A percentile compares a stretch with the other conserved stretches of the same genome.
These are phyloP conservation scores for Listrodromus nycthemerus DNA, from an alignment of 2,888 invertebrate genomes.

Conservation along the genomic window DNA sequence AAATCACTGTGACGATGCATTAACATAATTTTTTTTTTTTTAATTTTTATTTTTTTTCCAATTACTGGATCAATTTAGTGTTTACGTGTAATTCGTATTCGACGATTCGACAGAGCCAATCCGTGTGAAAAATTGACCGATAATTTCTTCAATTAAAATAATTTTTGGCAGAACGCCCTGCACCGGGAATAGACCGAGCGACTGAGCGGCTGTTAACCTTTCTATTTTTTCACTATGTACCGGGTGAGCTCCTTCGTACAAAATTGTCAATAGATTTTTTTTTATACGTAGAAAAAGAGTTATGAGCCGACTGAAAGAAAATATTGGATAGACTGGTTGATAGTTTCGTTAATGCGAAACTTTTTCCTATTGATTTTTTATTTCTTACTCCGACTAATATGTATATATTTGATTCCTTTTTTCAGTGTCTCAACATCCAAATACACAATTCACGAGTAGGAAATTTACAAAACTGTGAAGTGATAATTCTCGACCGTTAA, in stretches of 20 bases:
- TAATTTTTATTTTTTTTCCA: neutral
- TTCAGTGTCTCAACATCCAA: too few species aligned
- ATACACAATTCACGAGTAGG: too few species aligned
- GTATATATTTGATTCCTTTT: too few species aligned
- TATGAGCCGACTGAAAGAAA: too few species aligned
- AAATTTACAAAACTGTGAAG: too few species aligned
- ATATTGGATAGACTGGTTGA: too few species aligned
- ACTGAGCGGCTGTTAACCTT: slow-evolving; percentile 82
- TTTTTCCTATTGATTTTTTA: too few species aligned
- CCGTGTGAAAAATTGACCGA: slow-evolving; percentile 71
- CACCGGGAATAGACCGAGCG: slow-evolving; percentile 79
- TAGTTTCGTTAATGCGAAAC: too few species aligned
- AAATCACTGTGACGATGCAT: neutral
- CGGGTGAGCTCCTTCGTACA: slow-evolving; percentile 45
- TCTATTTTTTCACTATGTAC: slow-evolving; percentile 74
- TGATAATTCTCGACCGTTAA: too few species aligned
- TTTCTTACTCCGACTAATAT: too few species aligned
- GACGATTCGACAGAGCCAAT: neutral
- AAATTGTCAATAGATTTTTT: slow-evolving; percentile 7
- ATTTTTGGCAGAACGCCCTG: slow-evolving; percentile 81
- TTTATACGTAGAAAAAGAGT: neutral
- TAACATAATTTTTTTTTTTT: neutral
- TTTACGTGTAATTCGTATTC: neutral
- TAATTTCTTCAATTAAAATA: slow-evolving; percentile 81
- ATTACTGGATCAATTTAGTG: neutral